A percentile compares a stretch with the other conserved stretches of the same genome.
phyloP scores from a whole-genome alignment of 64 coral and sea anemone genomes.

The Hydrozoanthus tunicans region DNA sequence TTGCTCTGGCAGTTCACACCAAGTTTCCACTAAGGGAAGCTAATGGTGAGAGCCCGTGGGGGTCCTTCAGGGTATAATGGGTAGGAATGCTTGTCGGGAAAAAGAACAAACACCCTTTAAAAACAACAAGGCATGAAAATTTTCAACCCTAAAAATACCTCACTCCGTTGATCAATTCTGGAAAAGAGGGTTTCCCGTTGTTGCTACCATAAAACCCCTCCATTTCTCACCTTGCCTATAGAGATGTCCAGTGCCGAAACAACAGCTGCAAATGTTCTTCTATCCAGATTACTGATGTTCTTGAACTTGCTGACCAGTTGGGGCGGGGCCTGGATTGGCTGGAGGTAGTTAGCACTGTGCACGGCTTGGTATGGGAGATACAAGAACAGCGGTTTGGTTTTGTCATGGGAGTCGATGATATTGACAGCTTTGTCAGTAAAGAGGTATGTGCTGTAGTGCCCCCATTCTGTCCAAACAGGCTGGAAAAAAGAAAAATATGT shows the following conservation, averaged over 20 bases:
- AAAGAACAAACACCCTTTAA: too few species aligned
- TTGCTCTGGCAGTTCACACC: too few species aligned
- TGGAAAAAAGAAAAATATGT: conserved; percentile 1
- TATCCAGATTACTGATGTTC: conserved; percentile 60
- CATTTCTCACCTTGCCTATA: conserved; percentile 71
- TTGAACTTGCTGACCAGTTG: conserved; percentile 69
- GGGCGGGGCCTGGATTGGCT: conserved; percentile 84
- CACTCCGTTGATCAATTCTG: too few species aligned
- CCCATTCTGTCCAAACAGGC: conserved; percentile 81
- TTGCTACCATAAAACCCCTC: not conserved
- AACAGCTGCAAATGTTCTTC: conserved; percentile 90
- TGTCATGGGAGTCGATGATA: conserved; percentile 73
- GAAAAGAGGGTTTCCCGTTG: not conserved
- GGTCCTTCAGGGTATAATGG: too few species aligned
- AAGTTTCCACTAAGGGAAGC: too few species aligned
- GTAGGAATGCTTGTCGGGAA: too few species aligned
- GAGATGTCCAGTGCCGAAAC: conserved; percentile 74
- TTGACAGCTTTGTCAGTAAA: conserved; percentile 79
- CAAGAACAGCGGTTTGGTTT: conserved; percentile 71
- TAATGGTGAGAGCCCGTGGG: too few species aligned
- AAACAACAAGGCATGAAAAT: too few species aligned
- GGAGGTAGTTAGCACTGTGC: conserved; percentile 86
- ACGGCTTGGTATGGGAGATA: conserved; percentile 92
- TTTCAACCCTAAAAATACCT: too few species aligned
- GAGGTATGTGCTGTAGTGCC: conserved; percentile 80